These are phyloP conservation scores for Pogona vitticeps DNA, from an alignment of 2,113 vertebrate genomes.

Conservation along the genomic window DNA sequence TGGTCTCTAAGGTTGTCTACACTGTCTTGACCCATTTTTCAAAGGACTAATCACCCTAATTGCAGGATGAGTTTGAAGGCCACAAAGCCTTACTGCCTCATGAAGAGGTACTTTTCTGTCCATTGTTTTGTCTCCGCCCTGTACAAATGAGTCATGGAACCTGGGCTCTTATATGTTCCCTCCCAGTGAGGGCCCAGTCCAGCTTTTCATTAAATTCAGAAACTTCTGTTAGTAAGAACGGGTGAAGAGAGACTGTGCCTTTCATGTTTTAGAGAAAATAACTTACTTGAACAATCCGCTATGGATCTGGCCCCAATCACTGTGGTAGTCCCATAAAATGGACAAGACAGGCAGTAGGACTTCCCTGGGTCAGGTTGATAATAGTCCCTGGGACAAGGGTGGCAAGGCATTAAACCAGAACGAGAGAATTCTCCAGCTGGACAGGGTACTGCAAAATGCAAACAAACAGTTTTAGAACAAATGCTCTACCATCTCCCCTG, in stretches of 20 bases:
- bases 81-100: neutral
- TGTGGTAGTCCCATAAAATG: slow-evolving; percentile 95
- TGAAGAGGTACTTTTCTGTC: neutral
- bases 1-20: too few species aligned
- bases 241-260: neutral
- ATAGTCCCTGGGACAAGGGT: slow-evolving; percentile 94
- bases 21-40: neutral
- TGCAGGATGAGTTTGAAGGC: neutral
- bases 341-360: slow-evolving; percentile 95
- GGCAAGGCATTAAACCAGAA: slow-evolving; percentile 92
- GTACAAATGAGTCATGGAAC: neutral
- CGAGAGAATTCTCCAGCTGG: slow-evolving; percentile 92
- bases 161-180: neutral
- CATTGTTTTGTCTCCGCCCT: neutral
- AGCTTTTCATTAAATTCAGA: neutral
- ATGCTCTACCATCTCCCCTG: neutral
- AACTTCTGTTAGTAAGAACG: neutral
- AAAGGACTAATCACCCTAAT: neutral
- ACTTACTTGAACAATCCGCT: slow-evolving; percentile 94
- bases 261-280: slow-evolving; percentile 1
- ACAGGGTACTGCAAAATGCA: slow-evolving; percentile 85
- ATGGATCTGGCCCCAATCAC: slow-evolving; percentile 88
- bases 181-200: neutral
- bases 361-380: slow-evolving; percentile 93
- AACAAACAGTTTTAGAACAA: slow-evolving; percentile 1